phyloP scores from a whole-genome alignment of 2,113 vertebrate species.

The Cyrtonyx montezumae region DNA sequence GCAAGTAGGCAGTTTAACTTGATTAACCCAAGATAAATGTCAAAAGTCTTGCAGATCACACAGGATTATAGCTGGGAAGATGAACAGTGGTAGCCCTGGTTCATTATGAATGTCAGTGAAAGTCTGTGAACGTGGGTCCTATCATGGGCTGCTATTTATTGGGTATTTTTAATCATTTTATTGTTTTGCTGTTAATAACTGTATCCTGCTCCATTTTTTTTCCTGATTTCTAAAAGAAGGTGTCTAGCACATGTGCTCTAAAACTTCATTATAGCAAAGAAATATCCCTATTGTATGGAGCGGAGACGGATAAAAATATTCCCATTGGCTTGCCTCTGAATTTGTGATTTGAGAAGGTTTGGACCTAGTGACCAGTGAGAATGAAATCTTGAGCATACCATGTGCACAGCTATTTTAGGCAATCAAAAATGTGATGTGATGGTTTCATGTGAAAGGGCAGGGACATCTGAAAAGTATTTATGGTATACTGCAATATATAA shows the following conservation, averaged over 20 bases:
- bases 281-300: neutral
- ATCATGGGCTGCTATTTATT: neutral
- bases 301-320: neutral
- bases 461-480: neutral
- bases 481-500: neutral
- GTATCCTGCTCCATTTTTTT: rapidly evolving
- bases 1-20: constrained; percentile 56
- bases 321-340: neutral
- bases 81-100: constrained; percentile 2
- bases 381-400: neutral
- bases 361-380: neutral
- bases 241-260: neutral
- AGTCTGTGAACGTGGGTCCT: neutral
- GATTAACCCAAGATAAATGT: constrained; percentile 66
- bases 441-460: neutral
- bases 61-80: constrained; percentile 15
- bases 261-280: neutral
- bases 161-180: neutral
- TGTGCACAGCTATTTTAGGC: neutral
- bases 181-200: neutral
- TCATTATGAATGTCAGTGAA: neutral
- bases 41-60: constrained; percentile 31
- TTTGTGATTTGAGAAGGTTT: neutral
- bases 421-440: neutral
- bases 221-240: neutral